phyloP scores from a whole-genome alignment of 2,888 invertebrate species.

The Heteropelma amictum region DNA sequence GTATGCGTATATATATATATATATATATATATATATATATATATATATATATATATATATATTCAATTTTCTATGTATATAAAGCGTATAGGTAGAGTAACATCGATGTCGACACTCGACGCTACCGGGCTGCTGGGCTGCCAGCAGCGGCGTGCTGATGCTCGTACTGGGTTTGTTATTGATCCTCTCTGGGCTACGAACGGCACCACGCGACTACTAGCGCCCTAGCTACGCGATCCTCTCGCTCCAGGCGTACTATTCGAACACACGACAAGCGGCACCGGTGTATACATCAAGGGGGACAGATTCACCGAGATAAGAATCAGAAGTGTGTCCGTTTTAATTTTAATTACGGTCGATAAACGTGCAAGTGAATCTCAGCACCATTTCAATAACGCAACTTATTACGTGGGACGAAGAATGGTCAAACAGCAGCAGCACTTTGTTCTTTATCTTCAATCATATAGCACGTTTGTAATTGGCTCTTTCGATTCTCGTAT shows the following conservation, averaged over 20 bases:
- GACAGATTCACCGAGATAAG: no score
- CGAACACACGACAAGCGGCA: constrained; percentile 17
- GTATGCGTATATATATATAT: not conserved
- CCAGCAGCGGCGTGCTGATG: constrained; percentile 17
- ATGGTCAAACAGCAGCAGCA: no score
- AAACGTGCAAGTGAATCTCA: no score
- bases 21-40: not conserved
- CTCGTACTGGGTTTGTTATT: constrained; percentile 66
- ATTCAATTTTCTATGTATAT: no score
- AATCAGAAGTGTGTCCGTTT: no score
- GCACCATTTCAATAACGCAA: no score
- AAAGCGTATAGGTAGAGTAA: no score
- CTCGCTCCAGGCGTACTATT: constrained; percentile 24
- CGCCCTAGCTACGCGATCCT: constrained; percentile 23
- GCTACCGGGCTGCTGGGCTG: constrained; percentile 22
- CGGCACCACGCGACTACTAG: constrained; percentile 35
- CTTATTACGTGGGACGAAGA: no score
- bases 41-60: no score
- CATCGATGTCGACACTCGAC: constrained; percentile 26
- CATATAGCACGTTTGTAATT: not conserved
- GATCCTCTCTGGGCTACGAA: constrained; percentile 60
- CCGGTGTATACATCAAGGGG: no score
- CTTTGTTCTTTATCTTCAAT: not conserved
- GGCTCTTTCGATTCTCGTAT: not conserved
- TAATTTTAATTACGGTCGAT: no score